These are phyloP conservation scores for Phlogophora meticulosa DNA, from an alignment of 2,888 invertebrate species.

Conservation along the genomic window DNA sequence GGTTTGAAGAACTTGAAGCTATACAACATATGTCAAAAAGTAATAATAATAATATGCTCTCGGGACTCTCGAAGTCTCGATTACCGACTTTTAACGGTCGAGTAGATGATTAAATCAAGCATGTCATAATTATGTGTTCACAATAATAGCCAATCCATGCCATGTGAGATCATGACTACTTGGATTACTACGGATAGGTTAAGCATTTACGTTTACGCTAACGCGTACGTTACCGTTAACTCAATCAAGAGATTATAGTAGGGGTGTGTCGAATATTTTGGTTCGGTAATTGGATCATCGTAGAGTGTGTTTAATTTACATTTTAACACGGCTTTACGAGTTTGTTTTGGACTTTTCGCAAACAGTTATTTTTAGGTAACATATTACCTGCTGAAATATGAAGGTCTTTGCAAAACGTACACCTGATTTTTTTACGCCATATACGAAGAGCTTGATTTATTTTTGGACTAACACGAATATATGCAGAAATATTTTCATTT, in stretches of 20 bases:
- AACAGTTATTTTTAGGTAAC: background rate
- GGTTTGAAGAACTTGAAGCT: too few relatives aligned
- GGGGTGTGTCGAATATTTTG: slow-evolving; percentile 19
- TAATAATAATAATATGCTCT: too few relatives aligned
- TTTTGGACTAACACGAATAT: slow-evolving; percentile 14
- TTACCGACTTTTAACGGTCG: slow-evolving; percentile 9
- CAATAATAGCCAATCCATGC: slow-evolving; percentile 18
- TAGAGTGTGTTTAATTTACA: slow-evolving; percentile 15
- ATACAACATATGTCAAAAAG: too few relatives aligned
- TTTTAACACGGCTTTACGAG: background rate
- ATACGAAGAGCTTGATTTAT: slow-evolving; percentile 14
- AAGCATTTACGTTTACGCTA: slow-evolving; percentile 50
- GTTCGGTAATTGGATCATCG: slow-evolving; percentile 34
- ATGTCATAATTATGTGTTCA: slow-evolving; percentile 18
- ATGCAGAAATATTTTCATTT: background rate
- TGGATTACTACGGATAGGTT: slow-evolving; percentile 31
- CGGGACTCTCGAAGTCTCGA: slow-evolving; percentile 3
- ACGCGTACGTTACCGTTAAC: slow-evolving; percentile 37
- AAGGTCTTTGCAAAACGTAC: slow-evolving; percentile 18
- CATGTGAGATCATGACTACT: slow-evolving; percentile 39
- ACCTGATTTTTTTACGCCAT: slow-evolving; percentile 5
- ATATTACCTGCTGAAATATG: slow-evolving; percentile 6
- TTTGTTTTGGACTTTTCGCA: background rate
- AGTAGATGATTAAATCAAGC: slow-evolving; percentile 27
- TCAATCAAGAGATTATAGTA: slow-evolving; percentile 50